Conservation (phyloP, 2,797 vertebrate species). For the Phataginus tetradactyla region DNA sequence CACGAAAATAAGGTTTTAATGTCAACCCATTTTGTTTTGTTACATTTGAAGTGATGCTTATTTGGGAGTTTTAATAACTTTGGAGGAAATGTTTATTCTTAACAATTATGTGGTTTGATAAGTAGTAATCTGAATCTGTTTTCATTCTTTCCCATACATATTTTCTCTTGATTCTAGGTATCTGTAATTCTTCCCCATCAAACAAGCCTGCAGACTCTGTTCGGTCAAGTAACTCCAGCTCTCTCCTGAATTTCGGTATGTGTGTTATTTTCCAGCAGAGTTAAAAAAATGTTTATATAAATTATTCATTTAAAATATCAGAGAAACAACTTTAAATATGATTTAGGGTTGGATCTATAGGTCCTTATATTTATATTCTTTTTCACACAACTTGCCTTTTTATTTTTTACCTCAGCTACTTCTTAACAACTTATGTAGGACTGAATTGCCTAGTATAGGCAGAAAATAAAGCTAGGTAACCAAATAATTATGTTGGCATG, state of each 20-base stretch:
- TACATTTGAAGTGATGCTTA: neutral
- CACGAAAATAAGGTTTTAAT: slow-evolving; percentile 28
- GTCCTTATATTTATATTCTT: slow-evolving; percentile 27
- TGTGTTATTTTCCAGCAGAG: slow-evolving; percentile 40
- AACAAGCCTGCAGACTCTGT: slow-evolving; percentile 80
- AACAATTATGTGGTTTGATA: slow-evolving; percentile 24
- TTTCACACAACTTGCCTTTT: slow-evolving; percentile 14
- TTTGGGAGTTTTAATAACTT: slow-evolving; percentile 19
- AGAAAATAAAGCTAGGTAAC: slow-evolving; percentile 24
- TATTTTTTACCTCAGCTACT: slow-evolving; percentile 42
- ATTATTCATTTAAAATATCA: neutral
- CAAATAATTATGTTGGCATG: slow-evolving; percentile 1
- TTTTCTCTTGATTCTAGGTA: slow-evolving; percentile 79
- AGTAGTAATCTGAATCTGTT: neutral
- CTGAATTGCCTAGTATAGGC: neutral
- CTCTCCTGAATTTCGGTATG: slow-evolving; percentile 88
- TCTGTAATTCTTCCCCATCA: slow-evolving; percentile 78
- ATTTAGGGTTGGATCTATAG: neutral
- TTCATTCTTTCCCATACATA: slow-evolving; percentile 17
- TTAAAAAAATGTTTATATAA: slow-evolving; percentile 18
- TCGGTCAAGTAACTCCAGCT: slow-evolving; percentile 70
- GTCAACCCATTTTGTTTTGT: slow-evolving; percentile 29
- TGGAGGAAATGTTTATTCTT: slow-evolving; percentile 52
- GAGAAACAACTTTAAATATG: slow-evolving; percentile 15
- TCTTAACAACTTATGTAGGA: neutral